phyloP scores from a whole-genome alignment of 2,113 vertebrate species.

The Ranitomeya imitator region DNA sequence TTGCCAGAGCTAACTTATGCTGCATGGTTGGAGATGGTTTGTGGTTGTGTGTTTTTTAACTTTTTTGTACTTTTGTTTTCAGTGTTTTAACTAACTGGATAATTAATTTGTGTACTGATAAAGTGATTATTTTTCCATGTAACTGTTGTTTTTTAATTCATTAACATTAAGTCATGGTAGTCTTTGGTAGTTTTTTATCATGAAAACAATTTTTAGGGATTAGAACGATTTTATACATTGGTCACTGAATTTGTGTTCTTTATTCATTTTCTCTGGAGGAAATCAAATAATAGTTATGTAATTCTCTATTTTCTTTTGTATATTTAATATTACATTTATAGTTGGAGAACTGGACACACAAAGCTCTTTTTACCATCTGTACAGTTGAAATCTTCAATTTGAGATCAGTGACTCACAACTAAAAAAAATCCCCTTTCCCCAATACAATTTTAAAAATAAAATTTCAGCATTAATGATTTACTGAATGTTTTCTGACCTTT shows the following conservation, averaged over 20 bases:
- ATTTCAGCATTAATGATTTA: conserved; percentile 20
- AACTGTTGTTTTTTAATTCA: background rate
- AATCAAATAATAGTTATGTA: background rate
- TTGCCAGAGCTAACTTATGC: too few relatives aligned
- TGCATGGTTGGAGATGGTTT: too few relatives aligned
- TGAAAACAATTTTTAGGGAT: background rate
- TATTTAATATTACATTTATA: background rate
- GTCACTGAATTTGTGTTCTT: background rate
- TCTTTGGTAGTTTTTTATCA: too few relatives aligned
- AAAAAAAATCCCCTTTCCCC: background rate
- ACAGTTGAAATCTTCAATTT: conserved; percentile 5
- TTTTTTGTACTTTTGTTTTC: too few relatives aligned
- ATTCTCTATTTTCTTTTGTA: background rate
- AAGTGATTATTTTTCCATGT: too few relatives aligned
- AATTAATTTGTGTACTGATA: too few relatives aligned
- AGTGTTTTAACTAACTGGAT: too few relatives aligned
- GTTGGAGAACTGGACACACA: background rate
- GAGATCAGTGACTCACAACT: conserved; percentile 34
- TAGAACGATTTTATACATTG: background rate
- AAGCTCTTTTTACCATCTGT: background rate
- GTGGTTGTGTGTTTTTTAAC: too few relatives aligned
- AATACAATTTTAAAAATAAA: conserved; percentile 41
- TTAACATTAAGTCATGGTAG: background rate
- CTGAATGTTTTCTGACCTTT: background rate
- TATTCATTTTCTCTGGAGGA: background rate